Evolutionary conservation across 1,140 invertebrate species (phyloP).

Genomic region (Parasteatoda tepidariorum): DNA sequence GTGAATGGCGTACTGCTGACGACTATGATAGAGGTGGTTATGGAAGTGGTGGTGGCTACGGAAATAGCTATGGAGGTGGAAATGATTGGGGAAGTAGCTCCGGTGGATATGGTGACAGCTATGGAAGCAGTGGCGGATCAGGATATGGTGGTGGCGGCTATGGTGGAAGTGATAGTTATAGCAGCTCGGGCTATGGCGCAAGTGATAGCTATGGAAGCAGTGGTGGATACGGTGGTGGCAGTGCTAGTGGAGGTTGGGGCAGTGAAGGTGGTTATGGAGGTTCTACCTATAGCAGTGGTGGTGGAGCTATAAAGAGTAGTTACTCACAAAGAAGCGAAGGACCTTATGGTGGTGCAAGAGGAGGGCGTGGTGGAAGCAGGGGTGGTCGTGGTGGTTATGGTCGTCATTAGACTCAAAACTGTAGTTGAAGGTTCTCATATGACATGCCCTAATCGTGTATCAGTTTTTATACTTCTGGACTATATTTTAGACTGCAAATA

Average conservation of each 20-base stretch:
- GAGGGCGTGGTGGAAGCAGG: background rate
- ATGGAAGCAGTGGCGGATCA: background rate
- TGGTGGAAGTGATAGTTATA: background rate
- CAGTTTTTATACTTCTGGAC: background rate
- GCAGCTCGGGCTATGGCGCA: constrained; percentile 22
- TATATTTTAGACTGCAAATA: background rate
- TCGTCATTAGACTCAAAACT: background rate
- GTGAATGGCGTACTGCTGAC: constrained; percentile 47
- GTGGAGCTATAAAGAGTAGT: constrained; percentile 55
- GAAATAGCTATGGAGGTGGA: background rate
- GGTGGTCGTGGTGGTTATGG: constrained; percentile 29
- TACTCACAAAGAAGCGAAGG: constrained; percentile 56
- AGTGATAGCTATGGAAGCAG: background rate
- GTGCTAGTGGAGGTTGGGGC: background rate
- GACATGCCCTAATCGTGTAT: background rate
- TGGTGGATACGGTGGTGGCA: constrained; percentile 26
- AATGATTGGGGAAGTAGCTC: background rate
- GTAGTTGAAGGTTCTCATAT: background rate
- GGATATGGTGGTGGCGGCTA: background rate
- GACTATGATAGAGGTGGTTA: constrained; percentile 39
- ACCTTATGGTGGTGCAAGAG: constrained; percentile 59
- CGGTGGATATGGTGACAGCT: constrained; percentile 24
- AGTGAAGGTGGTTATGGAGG: constrained; percentile 1
- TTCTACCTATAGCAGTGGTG: constrained; percentile 44
- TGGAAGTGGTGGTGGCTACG: constrained; percentile 20